phyloP scores from a whole-genome alignment of 2,888 invertebrate genomes.

The Ophioninae sp. region DNA sequence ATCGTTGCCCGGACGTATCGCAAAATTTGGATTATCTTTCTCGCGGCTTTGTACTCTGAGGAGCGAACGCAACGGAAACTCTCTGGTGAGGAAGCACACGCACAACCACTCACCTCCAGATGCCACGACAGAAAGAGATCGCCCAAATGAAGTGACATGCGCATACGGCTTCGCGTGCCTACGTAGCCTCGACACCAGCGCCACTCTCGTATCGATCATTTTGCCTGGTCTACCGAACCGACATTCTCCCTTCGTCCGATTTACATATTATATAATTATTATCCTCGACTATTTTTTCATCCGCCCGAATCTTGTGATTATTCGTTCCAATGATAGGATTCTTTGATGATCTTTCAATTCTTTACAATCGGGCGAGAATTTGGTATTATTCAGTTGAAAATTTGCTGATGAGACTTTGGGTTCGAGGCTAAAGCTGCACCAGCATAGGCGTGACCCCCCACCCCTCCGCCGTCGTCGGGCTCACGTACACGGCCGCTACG shows the following conservation, averaged over 20 bases:
- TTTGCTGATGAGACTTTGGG: constrained; percentile 49
- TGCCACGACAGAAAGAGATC: constrained; percentile 81
- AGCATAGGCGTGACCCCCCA: constrained; percentile 63
- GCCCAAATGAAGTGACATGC: constrained; percentile 78
- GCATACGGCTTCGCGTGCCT: constrained; percentile 73
- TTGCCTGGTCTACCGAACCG: constrained; percentile 24
- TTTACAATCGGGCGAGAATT: neutral
- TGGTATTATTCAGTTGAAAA: constrained; percentile 24
- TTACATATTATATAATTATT: neutral
- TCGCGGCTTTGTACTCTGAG: constrained; percentile 40
- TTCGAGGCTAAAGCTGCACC: constrained; percentile 66
- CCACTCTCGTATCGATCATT: constrained; percentile 70
- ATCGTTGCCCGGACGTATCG: constrained; percentile 67
- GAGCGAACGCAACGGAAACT: constrained; percentile 18
- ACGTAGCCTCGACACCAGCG: constrained; percentile 71
- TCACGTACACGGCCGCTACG: neutral
- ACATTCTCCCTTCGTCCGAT: constrained; percentile 22
- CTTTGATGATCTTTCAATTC: neutral
- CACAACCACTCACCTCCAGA: constrained; percentile 80
- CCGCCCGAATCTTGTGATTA: no score
- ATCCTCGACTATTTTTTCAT: neutral
- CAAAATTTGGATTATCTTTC: constrained; percentile 74
- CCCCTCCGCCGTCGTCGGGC: constrained; percentile 23
- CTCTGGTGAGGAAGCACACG: constrained; percentile 56
- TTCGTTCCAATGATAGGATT: neutral